A percentile compares a stretch with the other conserved stretches of the same genome.
These are phyloP conservation scores for Bactericera cockerelli DNA, from an alignment of 1,140 invertebrate genomes.

Conservation along the genomic window DNA sequence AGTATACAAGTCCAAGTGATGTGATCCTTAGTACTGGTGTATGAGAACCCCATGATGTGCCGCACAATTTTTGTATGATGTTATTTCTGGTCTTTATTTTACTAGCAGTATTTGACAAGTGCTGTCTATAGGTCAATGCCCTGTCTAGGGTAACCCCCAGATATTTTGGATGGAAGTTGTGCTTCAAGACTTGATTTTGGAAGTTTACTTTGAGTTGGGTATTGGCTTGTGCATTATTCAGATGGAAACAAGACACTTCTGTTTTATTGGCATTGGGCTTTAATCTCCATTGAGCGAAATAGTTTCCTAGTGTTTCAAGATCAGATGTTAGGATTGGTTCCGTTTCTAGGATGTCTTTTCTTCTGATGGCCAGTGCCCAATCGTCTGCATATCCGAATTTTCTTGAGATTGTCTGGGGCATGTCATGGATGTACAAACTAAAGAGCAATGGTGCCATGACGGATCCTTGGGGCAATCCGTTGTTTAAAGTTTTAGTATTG, in stretches of 20 bases:
- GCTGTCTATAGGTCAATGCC: not conserved
- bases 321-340: slow-evolving; percentile 11
- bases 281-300: slow-evolving; percentile 11
- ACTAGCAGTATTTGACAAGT: slow-evolving; percentile 8
- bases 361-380: not conserved
- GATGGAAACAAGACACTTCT: slow-evolving; percentile 8
- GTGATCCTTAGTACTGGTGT: slow-evolving; percentile 17
- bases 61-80: slow-evolving; percentile 6
- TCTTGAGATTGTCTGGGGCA: not conserved
- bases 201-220: slow-evolving; percentile 4
- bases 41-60: not conserved
- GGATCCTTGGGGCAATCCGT: slow-evolving; percentile 8
- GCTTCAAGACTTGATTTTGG: not conserved
- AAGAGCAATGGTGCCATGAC: not conserved
- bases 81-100: slow-evolving; percentile 10
- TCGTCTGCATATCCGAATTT: not conserved
- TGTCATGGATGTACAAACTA: not conserved
- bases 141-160: not conserved
- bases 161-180: not conserved
- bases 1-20: slow-evolving; percentile 8
- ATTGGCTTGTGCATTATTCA: slow-evolving; percentile 11
- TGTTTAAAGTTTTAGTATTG: slow-evolving; percentile 8
- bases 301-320: slow-evolving; percentile 3
- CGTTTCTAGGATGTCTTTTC: not conserved
- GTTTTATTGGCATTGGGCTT: slow-evolving; percentile 10